phyloP scores from a whole-genome alignment of 2,888 invertebrate species.

The Sarcophaga variegata region DNA sequence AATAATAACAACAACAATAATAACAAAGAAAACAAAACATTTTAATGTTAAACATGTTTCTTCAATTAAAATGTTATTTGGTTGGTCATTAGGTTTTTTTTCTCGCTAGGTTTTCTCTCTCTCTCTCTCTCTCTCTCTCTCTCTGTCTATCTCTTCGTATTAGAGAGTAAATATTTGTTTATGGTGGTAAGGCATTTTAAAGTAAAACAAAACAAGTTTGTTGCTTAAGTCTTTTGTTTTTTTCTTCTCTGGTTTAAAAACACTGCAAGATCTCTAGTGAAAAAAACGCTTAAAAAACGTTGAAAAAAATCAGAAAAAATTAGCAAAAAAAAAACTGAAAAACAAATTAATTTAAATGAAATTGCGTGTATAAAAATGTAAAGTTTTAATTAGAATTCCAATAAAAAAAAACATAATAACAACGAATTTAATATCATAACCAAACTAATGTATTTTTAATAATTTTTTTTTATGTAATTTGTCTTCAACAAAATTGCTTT shows the following conservation, averaged over 20 bases:
- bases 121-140: background rate
- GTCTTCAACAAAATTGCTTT: background rate
- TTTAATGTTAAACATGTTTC: conserved; percentile 59
- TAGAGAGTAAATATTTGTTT: conserved; percentile 12
- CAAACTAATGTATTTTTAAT: too few relatives aligned
- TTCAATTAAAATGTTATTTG: conserved; percentile 54
- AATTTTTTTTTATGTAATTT: background rate
- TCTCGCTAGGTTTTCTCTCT: background rate
- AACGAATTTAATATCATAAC: background rate
- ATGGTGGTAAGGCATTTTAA: background rate
- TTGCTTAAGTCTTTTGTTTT: conserved; percentile 66
- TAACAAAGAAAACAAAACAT: conserved; percentile 18
- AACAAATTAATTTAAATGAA: conserved; percentile 14
- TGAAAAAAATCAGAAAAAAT: too few relatives aligned
- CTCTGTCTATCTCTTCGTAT: background rate
- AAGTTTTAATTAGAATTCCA: conserved; percentile 35
- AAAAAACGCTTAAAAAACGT: too few relatives aligned
- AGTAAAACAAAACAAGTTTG: conserved; percentile 58
- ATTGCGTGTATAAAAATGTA: conserved; percentile 47
- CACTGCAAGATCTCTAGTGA: too few relatives aligned
- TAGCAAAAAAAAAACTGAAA: conserved; percentile 16
- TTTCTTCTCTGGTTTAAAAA: background rate
- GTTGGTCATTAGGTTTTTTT: conserved; percentile 27
- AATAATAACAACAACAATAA: conserved; percentile 13
- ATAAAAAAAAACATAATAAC: background rate